Evolutionary conservation across 2,888 invertebrate genomes (phyloP), one percentile per base, ranked within the genome.

Genomic region (Agelastica alni): DNA sequence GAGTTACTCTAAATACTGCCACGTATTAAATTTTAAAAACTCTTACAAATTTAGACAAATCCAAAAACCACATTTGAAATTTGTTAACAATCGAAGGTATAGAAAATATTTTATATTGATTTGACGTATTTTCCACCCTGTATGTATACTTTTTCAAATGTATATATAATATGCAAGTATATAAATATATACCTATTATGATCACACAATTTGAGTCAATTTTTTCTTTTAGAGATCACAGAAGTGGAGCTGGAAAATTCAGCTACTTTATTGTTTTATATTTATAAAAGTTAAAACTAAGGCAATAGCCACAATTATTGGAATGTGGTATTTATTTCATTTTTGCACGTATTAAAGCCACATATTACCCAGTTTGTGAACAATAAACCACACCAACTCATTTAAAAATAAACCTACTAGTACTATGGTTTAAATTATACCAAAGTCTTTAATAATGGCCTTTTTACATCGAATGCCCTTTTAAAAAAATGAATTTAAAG

Each of bases 201-300:
- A 73, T 73, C 72, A 73, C 73, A 73, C 71, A 66, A 65, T 61
- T 71, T 71, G 72, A 73, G 71, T 73, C 69, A 69, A 39, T 53
- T 47, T 53, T 58, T 57, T 62, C 64, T 68, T 69, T 69, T 60
- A 73, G 77, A 77, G 77, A 77, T 77, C 77, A 77, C 77, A 77
- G 77, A 75, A 75, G 75, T 67, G 74, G 74, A 75, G 74, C 75
- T 74, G 75, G 74, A 75, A 72, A 61, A 51, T 47, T 66, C 66
- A 66, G 64, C 63, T 61, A 63, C 53, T 55, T 58, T 57, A 52
- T 58, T 58, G 54, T 53, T 56, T 56, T 56, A 56, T 57, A 59
- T 62, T 58, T 65, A 42, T 56, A 59, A 62, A 67, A 65, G 67
- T 64, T 63, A 56, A 47, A 48, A 55, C 37, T 58, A 59, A 61